Percentiles rank a stretch among this genome's conserved stretches.
phyloP scores from a whole-genome alignment of 2,797 vertebrate species.

The Acrossocheilus wenchowensis region DNA sequence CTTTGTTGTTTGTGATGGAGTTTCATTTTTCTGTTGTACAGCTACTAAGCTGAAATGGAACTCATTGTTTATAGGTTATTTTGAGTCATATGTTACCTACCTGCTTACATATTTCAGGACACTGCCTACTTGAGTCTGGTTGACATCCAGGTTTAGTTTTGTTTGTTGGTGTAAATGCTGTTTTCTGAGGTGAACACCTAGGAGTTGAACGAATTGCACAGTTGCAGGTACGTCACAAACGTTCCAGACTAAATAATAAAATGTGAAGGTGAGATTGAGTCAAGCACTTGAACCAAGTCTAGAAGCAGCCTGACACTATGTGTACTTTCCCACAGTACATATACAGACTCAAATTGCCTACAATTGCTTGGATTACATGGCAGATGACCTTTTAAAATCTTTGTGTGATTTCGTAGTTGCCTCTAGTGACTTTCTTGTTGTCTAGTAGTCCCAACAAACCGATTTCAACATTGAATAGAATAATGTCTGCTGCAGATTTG shows the following conservation, averaged over 20 bases:
- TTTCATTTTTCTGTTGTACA: neutral
- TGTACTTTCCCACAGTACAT: neutral
- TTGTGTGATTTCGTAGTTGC: neutral
- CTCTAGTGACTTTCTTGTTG: neutral
- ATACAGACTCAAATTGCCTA: neutral
- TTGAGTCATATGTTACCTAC: neutral
- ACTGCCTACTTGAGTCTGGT: neutral
- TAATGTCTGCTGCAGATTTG: conserved; percentile 13
- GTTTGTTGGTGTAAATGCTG: neutral
- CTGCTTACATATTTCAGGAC: neutral
- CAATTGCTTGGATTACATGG: neutral
- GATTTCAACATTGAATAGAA: neutral
- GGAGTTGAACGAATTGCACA: neutral
- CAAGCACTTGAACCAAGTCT: neutral
- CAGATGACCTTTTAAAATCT: conserved; percentile 5
- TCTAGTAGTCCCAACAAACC: neutral
- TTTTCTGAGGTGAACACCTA: neutral
- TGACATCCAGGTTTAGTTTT: neutral
- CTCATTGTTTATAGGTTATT: neutral
- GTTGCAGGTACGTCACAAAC: neutral
- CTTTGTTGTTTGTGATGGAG: conserved; percentile 15
- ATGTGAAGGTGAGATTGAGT: neutral
- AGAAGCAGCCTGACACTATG: neutral
- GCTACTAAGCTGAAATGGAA: neutral
- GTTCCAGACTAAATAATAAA: neutral